These are phyloP conservation scores for Allacma fusca DNA, from an alignment of 2,888 invertebrate genomes.

Conservation along the genomic window DNA sequence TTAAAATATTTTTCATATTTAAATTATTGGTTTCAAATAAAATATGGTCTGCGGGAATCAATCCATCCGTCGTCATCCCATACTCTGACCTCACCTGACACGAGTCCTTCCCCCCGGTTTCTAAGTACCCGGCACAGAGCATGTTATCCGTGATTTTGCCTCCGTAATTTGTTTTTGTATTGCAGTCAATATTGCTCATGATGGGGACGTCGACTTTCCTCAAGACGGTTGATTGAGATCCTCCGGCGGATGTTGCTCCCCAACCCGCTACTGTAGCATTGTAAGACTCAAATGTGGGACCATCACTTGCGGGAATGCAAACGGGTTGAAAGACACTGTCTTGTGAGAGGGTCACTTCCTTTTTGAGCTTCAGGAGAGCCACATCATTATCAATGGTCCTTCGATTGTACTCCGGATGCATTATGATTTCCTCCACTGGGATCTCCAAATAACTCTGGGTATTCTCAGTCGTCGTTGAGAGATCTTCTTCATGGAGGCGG, in stretches of 20 bases:
- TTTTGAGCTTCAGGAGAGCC: slow-evolving; percentile 39
- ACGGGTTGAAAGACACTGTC: slow-evolving; percentile 21
- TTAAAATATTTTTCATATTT: no score
- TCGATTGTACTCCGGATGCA: slow-evolving; percentile 44
- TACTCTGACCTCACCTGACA: no score
- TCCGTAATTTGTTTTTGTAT: slow-evolving; percentile 45
- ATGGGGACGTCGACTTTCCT: slow-evolving; percentile 59
- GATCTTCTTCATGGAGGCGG: slow-evolving; percentile 49
- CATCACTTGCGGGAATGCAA: slow-evolving; percentile 41
- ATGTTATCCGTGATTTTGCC: slow-evolving; percentile 49
- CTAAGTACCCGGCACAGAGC: slow-evolving; percentile 51
- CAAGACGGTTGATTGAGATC: slow-evolving; percentile 46
- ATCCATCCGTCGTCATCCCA: no score
- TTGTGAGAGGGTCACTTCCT: slow-evolving; percentile 27
- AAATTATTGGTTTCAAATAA: no score
- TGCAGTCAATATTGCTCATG: slow-evolving; percentile 53
- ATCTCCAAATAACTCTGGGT: slow-evolving; percentile 14
- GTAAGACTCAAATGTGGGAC: slow-evolving; percentile 33
- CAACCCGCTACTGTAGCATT: slow-evolving; percentile 11
- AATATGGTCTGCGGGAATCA: no score
- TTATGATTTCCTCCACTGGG: slow-evolving; percentile 38
- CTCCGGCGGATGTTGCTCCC: slow-evolving; percentile 38
- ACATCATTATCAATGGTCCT: slow-evolving; percentile 46
- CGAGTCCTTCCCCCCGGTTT: slow-evolving; percentile 44
- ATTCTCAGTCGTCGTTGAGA: slow-evolving; percentile 1